Base-by-base conservation (phyloP, 1,140 invertebrate species). In the Popillia japonica region DNA sequence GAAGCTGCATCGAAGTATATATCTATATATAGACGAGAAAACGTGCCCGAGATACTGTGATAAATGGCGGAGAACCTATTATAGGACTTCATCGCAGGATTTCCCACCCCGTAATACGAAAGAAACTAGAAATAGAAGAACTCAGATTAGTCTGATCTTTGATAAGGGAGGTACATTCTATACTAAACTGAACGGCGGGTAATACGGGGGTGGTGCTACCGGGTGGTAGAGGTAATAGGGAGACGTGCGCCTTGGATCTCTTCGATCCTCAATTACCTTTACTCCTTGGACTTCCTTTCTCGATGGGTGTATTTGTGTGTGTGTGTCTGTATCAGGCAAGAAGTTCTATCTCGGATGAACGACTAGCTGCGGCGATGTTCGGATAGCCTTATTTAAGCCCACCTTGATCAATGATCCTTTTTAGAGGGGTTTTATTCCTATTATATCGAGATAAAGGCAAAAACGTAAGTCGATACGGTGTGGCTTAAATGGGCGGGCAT, bases 31-130 rank as follows among this genome's bases (percentile, higher is more conserved):
- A 34, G 27, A 34, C 27, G 68, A 79, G 80, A 77, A 81, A 82
- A 83, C 82, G 83, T 83, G 83, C 83, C 81, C 82, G 81, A 83
- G 81, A 83, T 83, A 82, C 82, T 79, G 83, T 83, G 83, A 83
- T 83, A 83, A 83, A 83, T 83, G 80, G 78, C 79, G 78, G 73
- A 48, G 79, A 79, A 81, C 76, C 81, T 82, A 82, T 82, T 82
- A 82, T 79, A 76, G 80, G 80, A 83, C 82, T 82, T 81, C 82
- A 80, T 82, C 80, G 78, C 81, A 59, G 79, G 77, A 78, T 81
- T 79, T 80, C 75, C 78, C 79, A 76, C 78, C 78, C 79, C 78
- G 55, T 82, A 82, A 82, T 81, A 80, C 79, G 80, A 80, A 81
- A 81, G 80, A 82, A 83, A 83, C 80, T 83, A 81, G 78, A 81